Evolutionary conservation across 2,888 invertebrate genomes (phyloP), one percentile per base, ranked within the genome.

Genomic region (Zonitis immaculata): DNA sequence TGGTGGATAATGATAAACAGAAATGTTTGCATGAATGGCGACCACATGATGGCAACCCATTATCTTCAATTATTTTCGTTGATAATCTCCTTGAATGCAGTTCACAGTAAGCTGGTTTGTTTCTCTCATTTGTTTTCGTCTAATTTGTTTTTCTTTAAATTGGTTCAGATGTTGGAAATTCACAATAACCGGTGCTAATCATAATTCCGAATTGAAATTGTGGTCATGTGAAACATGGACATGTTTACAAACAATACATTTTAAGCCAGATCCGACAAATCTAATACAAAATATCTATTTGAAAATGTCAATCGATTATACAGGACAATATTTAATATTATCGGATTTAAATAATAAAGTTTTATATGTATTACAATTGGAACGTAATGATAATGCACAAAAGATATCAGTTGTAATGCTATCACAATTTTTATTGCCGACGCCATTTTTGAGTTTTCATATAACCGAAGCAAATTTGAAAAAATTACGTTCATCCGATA

Each of bases 161-260:
- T 47, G 44, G 62, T 82, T 80, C 11, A 86, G 89, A 71, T 95
- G 95, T 76, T 98, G 98, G 97, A 95, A 95, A 75, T 95, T 89
- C 76, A 95, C 92, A 0, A 83, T 97, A 39, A 96, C 97, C 0
- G 94, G 94, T 1, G 88, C 93, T 0, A 87, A 89, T 59, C 85
- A 91, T 73, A 96, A 96, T 77, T 87, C 91, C 0, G 91, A 91
- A 66, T 78, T 97, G 49, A 96, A 95, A 76, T 80, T 89, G 44
- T 97, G 96, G 95, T 92, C 93, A 6, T 97, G 96, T 75, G 92
- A 95, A 70, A 83, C 90, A 0, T 98, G 98, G 98, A 82, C 83
- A 44, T 96, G 96, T 69, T 78, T 96, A n/a, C 97, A 95, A 73
- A 92, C 88, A 0, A 83, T 94, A 30, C 82, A 80, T 26, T 89